A percentile compares a stretch with the other conserved stretches of the same genome.
These are phyloP conservation scores for Mormyrus proboscirostris DNA, from an alignment of 2,797 vertebrate species.

Conservation along the genomic window DNA sequence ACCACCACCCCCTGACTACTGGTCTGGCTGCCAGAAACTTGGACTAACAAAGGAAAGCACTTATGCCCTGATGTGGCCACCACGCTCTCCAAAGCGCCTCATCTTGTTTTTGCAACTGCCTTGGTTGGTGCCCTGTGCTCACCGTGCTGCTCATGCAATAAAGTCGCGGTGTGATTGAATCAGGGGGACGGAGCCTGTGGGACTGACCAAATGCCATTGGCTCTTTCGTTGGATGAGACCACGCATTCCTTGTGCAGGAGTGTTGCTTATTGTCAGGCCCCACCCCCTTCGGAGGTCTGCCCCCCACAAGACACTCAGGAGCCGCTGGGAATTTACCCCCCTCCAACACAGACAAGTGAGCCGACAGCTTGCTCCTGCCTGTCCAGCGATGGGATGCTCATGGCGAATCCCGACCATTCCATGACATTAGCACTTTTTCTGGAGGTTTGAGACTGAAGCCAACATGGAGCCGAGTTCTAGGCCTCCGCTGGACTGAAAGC, in stretches of 20 bases:
- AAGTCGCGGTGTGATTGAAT: neutral
- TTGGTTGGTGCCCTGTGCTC: neutral
- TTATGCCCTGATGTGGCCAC: neutral
- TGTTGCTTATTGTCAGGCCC: neutral
- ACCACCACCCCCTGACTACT: neutral
- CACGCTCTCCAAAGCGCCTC: neutral
- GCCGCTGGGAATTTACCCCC: neutral
- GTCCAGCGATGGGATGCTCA: neutral
- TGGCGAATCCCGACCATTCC: neutral
- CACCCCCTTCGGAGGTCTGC: neutral
- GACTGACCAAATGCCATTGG: neutral
- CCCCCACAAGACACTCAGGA: neutral
- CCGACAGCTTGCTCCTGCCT: neutral
- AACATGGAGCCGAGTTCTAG: neutral
- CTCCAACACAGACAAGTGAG: neutral
- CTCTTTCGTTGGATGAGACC: neutral
- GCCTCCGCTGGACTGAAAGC: neutral
- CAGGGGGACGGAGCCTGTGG: neutral
- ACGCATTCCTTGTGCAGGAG: neutral
- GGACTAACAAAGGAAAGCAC: neutral
- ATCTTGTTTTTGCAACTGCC: neutral
- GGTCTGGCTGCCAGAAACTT: neutral
- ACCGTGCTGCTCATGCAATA: neutral
- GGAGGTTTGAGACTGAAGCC: constrained; percentile 8
- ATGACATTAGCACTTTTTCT: neutral